phyloP scores from a whole-genome alignment of 2,113 vertebrate genomes.

The Dendrocopos noguchii region DNA sequence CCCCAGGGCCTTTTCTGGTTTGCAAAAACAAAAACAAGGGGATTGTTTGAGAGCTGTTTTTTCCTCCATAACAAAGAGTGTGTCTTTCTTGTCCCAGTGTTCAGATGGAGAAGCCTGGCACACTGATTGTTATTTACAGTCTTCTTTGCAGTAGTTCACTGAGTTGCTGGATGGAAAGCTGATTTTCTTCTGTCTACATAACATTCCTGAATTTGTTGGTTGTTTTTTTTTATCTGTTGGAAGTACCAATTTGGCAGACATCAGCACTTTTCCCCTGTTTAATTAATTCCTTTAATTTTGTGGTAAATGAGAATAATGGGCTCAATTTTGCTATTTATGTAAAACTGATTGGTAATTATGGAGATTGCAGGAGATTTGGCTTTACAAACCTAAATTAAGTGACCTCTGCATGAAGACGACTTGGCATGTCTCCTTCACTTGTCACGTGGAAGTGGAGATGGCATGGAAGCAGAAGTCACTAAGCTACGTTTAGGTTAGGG shows the following conservation, averaged over 20 bases:
- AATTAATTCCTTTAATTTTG: constrained; percentile 82
- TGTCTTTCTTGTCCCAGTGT: not conserved
- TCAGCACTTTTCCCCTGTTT: constrained; percentile 70
- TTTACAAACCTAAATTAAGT: constrained; percentile 71
- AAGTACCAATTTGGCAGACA: constrained; percentile 74
- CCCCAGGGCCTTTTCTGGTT: constrained; percentile 1
- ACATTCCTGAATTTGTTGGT: constrained; percentile 36
- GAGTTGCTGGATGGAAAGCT: not conserved
- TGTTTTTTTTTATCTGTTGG: constrained; percentile 41
- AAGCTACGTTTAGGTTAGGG: not conserved
- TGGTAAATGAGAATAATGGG: constrained; percentile 80
- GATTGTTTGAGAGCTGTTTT: not conserved
- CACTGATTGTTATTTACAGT: not conserved
- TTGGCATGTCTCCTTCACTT: constrained; percentile 49
- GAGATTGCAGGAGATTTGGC: constrained; percentile 62
- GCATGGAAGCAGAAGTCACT: not conserved
- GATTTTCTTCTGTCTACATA: constrained; percentile 14
- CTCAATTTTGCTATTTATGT: constrained; percentile 80
- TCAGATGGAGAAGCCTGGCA: not conserved
- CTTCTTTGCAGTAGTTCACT: not conserved
- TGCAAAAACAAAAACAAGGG: not conserved
- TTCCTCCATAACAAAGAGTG: not conserved
- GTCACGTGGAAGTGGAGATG: not conserved
- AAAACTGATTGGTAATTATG: constrained; percentile 79
- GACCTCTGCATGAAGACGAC: constrained; percentile 61